Conservation (phyloP, 2,888 invertebrate genomes). For the Ditylenchus weischeri region DNA sequence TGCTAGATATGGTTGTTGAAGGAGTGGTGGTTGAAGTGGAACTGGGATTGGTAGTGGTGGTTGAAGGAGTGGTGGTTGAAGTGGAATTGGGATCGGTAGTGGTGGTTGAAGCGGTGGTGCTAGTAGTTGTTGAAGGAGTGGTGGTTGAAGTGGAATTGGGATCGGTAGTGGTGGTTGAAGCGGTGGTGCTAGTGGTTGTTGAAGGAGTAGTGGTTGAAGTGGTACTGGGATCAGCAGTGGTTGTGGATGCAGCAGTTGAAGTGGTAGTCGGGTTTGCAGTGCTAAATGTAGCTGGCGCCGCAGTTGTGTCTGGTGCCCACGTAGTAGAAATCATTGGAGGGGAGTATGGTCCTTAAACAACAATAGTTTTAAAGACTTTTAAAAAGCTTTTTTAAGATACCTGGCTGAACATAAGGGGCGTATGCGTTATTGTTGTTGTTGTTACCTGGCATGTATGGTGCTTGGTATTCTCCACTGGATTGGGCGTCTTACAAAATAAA, state of each 20-base stretch:
- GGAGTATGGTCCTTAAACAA: no score
- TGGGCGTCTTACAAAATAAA: no score
- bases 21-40: neutral
- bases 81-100: neutral
- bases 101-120: neutral
- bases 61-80: neutral
- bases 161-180: neutral
- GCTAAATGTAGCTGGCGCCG: neutral
- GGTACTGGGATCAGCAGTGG: neutral
- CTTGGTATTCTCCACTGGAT: no score
- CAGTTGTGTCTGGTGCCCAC: neutral
- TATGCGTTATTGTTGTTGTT: no score
- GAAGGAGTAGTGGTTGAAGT: neutral
- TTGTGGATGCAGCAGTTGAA: slow-evolving; percentile 5
- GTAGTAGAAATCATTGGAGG: neutral
- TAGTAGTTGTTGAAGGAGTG: neutral
- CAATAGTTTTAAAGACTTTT: no score
- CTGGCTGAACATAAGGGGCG: no score
- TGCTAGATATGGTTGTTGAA: no score
- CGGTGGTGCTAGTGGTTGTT: neutral
- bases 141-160: neutral
- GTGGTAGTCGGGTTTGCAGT: slow-evolving; percentile 1
- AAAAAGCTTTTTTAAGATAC: no score
- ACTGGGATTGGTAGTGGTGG: neutral
- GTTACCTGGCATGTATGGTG: no score